phyloP scores from a whole-genome alignment of 1,140 invertebrate species.

The Drosophila persimilis region DNA sequence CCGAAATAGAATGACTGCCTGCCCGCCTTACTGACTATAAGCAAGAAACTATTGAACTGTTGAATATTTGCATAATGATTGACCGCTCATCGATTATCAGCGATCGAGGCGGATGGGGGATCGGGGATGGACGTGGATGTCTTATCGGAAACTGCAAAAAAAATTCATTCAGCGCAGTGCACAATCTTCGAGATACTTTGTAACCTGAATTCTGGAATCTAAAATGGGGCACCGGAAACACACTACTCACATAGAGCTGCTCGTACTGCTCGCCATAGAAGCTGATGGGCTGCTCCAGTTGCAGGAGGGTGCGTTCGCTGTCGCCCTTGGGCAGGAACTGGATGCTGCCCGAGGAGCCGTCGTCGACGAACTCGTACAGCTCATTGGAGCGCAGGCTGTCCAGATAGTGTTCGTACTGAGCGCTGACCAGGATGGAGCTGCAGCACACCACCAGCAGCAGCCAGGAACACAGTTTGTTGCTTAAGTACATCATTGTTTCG shows the following conservation, averaged over 20 bases:
- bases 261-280: slow-evolving; percentile 89
- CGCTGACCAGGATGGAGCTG: slow-evolving; percentile 23
- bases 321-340: slow-evolving; percentile 78
- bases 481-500: slow-evolving; percentile 51
- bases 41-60: slow-evolving; percentile 41
- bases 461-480: slow-evolving; percentile 44
- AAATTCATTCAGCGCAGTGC: slow-evolving; percentile 55
- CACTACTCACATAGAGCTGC: slow-evolving; percentile 89
- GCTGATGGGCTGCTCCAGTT: slow-evolving; percentile 86
- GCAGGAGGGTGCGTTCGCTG: slow-evolving; percentile 77
- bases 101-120: neutral
- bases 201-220: slow-evolving; percentile 21
- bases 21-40: neutral
- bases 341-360: slow-evolving; percentile 36
- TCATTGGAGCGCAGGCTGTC: slow-evolving; percentile 66
- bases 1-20: slow-evolving; percentile 23
- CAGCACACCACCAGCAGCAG: slow-evolving; percentile 41
- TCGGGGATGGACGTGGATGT: neutral
- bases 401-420: slow-evolving; percentile 69
- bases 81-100: slow-evolving; percentile 34
- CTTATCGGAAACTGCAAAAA: slow-evolving; percentile 46
- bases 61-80: slow-evolving; percentile 54
- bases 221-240: neutral
- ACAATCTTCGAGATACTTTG: slow-evolving; percentile 34
- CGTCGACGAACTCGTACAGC: slow-evolving; percentile 63